These are phyloP conservation scores for Amiota mariae DNA, from an alignment of 2,888 invertebrate species.

Conservation along the genomic window DNA sequence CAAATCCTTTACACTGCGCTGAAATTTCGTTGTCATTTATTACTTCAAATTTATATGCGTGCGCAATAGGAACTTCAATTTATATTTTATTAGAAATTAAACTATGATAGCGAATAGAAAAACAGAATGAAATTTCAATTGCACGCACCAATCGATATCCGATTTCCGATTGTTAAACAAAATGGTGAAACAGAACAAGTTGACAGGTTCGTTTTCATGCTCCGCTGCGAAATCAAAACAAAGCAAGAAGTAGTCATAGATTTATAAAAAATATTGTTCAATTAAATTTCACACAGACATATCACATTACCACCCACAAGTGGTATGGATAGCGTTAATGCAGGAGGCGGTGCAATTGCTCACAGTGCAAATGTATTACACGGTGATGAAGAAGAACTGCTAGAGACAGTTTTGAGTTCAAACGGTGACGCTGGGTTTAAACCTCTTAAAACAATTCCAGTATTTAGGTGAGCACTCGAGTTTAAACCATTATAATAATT, in stretches of 20 bases:
- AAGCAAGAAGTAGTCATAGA: slow-evolving; percentile 28
- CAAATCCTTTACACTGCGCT: slow-evolving; percentile 69
- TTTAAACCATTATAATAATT: not conserved
- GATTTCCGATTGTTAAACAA: no score
- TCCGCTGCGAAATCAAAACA: slow-evolving; percentile 18
- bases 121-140: no score
- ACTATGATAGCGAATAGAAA: no score
- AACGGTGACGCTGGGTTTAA: slow-evolving; percentile 62
- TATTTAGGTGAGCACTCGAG: slow-evolving; percentile 64
- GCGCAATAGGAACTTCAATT: no score
- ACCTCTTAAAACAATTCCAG: slow-evolving; percentile 68
- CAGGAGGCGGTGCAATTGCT: slow-evolving; percentile 41
- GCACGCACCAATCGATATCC: no score
- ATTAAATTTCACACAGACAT: no score
- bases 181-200: not conserved
- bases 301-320: no score
- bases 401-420: slow-evolving; percentile 69
- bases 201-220: not conserved
- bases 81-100: no score
- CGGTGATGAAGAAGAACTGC: slow-evolving; percentile 62
- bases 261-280: no score
- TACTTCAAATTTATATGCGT: no score
- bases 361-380: slow-evolving; percentile 40
- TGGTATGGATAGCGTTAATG: not conserved
- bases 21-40: slow-evolving; percentile 63